Base-by-base conservation (phyloP, 2,797 vertebrate genomes). In the Mionectes olivaceus region DNA sequence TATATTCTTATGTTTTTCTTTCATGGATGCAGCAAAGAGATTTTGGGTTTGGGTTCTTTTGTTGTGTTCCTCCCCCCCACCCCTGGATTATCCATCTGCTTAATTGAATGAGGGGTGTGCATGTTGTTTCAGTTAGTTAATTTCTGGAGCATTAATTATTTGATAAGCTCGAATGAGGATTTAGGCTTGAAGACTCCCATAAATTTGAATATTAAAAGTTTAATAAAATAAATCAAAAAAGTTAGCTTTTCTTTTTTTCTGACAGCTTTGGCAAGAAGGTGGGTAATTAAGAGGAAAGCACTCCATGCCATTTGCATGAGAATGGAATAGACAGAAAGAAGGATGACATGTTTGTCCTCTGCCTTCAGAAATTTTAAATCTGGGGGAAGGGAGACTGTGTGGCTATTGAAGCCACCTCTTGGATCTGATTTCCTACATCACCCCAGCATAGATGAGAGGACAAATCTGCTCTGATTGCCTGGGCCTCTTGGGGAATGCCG, bases 131-230 rank as follows among this genome's bases (percentile, higher is more conserved):
- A 90, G 83, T 61, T 50, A 95, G 89, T 87, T 95, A 95, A 93
- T 94, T 97, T 95, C 75, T 95, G 52, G 56, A 96, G 57, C 57
- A 60, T 80, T 94, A 93, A 96, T 95, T 94, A 94, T 92, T 94
- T 92, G 92, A 90, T 96, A 96, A 96, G 77, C 74, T 59, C n/a
- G 94, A 94, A 79, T 86, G 86, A 94, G 86, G 88, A 86, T 90
- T 95, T 94, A 83, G 74, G n/a, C 60, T 84, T 92, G 83, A 91
- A 93, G 81, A 95, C 53, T 95, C 90, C 70, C 80, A 87, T 93
- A 94, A 83, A 96, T 91, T 84, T 93, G 74, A 96, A 93, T 95
- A 92, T 53, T 94, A 69, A 91, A 94, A 88, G 70, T 94, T 95
- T 90, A 84, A 90, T 84, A 90, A 93, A 94, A 94, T 94, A 94